Percentiles rank a stretch among this genome's conserved stretches.
Evolutionary conservation across 2,113 vertebrate genomes (phyloP).

Genomic region (Lycocorax pyrrhopterus): DNA sequence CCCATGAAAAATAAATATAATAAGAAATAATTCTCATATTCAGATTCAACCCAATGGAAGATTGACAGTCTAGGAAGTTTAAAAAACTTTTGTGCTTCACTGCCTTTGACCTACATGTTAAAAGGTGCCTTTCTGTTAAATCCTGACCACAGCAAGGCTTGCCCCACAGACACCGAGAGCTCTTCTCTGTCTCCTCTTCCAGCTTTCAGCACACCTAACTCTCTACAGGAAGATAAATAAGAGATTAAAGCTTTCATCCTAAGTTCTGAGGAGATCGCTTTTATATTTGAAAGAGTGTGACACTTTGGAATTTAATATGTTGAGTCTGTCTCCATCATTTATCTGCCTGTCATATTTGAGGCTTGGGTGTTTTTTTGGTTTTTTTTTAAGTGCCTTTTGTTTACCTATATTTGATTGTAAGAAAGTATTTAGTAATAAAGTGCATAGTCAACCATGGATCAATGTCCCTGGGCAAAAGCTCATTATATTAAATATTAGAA

Average conservation of each 20-base stretch:
- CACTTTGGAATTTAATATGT: background rate
- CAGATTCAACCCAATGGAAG: background rate
- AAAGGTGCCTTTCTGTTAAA: background rate
- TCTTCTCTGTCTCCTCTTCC: background rate
- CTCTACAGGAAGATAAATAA: background rate
- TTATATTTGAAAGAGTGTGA: background rate
- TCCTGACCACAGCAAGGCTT: background rate
- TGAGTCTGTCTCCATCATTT: background rate
- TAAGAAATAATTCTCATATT: background rate
- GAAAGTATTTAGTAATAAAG: background rate
- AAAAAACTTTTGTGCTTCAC: background rate
- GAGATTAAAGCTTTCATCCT: background rate
- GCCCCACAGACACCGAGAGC: background rate
- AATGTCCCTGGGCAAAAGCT: background rate
- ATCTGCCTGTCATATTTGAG: background rate
- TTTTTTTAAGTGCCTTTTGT: background rate
- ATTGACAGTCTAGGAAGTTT: background rate
- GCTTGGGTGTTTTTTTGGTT: background rate
- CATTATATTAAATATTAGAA: conserved; percentile 27
- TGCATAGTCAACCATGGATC: background rate
- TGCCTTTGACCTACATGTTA: background rate
- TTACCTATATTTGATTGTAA: background rate
- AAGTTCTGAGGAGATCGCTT: background rate
- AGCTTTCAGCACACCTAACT: background rate
- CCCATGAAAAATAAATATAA: background rate